phyloP scores from a whole-genome alignment of 2,888 invertebrate species.

The Nymphalis urticae region DNA sequence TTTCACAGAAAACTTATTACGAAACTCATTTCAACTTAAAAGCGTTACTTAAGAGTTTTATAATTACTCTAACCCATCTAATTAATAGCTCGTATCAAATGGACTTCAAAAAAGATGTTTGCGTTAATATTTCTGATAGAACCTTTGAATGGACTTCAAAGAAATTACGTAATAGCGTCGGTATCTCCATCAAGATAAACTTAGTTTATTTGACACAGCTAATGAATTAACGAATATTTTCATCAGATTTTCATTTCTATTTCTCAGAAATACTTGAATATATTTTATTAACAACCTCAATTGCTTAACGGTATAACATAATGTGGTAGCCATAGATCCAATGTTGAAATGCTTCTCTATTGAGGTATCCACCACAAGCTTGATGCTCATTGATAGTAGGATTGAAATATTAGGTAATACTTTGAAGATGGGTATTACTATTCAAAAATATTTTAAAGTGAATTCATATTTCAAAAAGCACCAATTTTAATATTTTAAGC shows the following conservation, averaged over 20 bases:
- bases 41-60: conserved; percentile 1
- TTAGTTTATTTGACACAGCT: neutral
- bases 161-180: neutral
- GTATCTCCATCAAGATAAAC: conserved; percentile 3
- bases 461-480: no score
- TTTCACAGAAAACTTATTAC: neutral
- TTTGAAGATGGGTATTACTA: no score
- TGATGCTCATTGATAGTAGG: no score
- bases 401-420: no score
- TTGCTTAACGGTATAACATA: no score
- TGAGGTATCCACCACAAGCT: no score
- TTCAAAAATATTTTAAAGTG: no score
- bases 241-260: neutral
- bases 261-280: neutral
- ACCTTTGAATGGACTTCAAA: conserved; percentile 3
- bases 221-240: conserved; percentile 5
- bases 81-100: conserved; percentile 5
- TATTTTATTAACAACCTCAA: no score
- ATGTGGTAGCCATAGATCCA: no score
- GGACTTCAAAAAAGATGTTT: conserved; percentile 3
- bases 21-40: neutral
- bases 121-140: conserved; percentile 5
- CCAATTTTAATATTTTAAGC: no score
- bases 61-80: conserved; percentile 4
- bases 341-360: no score